These are phyloP conservation scores for Agonopterix heracliana DNA, from an alignment of 2,888 invertebrate genomes.

Conservation along the genomic window DNA sequence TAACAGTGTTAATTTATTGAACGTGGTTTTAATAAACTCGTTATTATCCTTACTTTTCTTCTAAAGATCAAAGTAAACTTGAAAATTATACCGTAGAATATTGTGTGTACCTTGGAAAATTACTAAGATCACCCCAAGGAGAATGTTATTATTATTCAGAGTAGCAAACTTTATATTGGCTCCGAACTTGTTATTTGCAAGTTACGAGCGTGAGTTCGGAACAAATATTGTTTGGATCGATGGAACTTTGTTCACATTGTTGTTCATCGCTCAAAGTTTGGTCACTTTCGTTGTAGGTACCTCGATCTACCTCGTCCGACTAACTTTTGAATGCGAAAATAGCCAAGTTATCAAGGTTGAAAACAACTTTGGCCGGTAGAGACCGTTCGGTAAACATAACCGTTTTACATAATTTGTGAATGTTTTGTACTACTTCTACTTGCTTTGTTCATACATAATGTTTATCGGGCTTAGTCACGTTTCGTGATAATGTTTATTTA, in stretches of 20 bases:
- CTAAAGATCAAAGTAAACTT: conserved; percentile 1
- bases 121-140: conserved; percentile 8
- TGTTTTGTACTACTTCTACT: conserved; percentile 26
- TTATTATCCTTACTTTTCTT: background rate
- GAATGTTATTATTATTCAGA: conserved; percentile 19
- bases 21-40: conserved; percentile 2
- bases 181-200: conserved; percentile 38
- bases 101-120: conserved; percentile 5
- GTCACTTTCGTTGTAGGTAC: conserved; percentile 48
- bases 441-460: conserved; percentile 20
- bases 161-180: conserved; percentile 46
- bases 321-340: conserved; percentile 54
- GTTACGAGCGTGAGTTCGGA: conserved; percentile 23
- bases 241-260: conserved; percentile 50
- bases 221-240: conserved; percentile 49
- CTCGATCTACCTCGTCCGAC: conserved; percentile 31
- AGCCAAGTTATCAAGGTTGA: conserved; percentile 53
- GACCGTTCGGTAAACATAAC: conserved; percentile 37
- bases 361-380: conserved; percentile 23
- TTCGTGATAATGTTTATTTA: conserved; percentile 6
- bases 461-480: conserved; percentile 32
- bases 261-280: conserved; percentile 51
- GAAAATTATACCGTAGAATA: background rate
- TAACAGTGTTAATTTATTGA: conserved; percentile 15
- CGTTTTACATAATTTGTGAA: conserved; percentile 38